Evolutionary conservation across 2,797 vertebrate species (phyloP).

Genomic region (Yasuhikotakia modesta): DNA sequence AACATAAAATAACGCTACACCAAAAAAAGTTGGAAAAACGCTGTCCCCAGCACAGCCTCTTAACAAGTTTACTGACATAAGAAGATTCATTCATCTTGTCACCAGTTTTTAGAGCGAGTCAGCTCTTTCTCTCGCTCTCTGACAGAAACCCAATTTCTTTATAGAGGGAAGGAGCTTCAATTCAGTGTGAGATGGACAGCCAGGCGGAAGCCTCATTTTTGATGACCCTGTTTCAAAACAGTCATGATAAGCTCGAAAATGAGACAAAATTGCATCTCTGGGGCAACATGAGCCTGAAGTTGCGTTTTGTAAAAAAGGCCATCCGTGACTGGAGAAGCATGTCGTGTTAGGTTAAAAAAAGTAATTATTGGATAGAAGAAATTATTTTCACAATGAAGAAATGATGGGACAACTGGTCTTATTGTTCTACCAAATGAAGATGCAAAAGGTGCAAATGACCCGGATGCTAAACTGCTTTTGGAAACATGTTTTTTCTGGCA

Average conservation of each 20-base stretch:
- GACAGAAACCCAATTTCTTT: conserved; percentile 66
- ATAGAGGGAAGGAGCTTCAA: conserved; percentile 59
- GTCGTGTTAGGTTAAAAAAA: conserved; percentile 5
- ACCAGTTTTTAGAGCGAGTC: conserved; percentile 70
- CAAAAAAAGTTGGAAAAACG: conserved; percentile 66
- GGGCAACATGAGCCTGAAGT: neutral
- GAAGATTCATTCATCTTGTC: conserved; percentile 73
- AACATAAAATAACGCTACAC: conserved; percentile 59
- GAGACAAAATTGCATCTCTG: conserved; percentile 33
- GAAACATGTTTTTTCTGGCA: conserved; percentile 27
- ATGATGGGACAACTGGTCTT: neutral
- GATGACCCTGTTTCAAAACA: conserved; percentile 46
- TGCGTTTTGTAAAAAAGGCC: neutral
- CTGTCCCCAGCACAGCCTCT: conserved; percentile 67
- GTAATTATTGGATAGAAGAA: neutral
- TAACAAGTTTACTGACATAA: conserved; percentile 76
- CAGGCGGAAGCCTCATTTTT: conserved; percentile 39
- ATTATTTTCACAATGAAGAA: neutral
- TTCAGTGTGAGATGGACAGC: conserved; percentile 53
- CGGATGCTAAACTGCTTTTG: conserved; percentile 37
- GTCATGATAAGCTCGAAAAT: conserved; percentile 30
- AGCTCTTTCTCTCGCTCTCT: conserved; percentile 63
- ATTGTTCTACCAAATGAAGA: conserved; percentile 41
- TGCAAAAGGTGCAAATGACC: conserved; percentile 20
- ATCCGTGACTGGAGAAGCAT: neutral